Base-by-base conservation (phyloP, 2,888 invertebrate species). In the Drosophila prolongata region DNA sequence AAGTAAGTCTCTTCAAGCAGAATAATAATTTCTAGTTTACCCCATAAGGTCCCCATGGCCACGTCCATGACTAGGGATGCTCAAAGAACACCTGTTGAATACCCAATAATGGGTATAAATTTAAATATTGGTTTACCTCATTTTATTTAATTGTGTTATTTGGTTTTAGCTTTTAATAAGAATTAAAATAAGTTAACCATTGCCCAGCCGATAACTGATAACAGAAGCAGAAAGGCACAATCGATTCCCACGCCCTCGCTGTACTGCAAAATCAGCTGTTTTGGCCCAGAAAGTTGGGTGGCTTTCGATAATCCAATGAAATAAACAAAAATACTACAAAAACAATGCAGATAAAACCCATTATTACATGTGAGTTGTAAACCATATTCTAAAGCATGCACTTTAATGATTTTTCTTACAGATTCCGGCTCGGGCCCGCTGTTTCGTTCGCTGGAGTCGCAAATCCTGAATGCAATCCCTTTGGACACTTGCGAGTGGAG, bases 401-500 rank as follows among this genome's bases (percentile, higher is more conserved):
- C 13, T 0, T 27, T 0, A 37, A 9, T 19, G 0, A 3, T 1
- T 0, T n/a, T 67, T 52, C 0, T 2, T 3, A 3, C 42, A 97
- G 97, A 96, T 94, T 95, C 96, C 86, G 98, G 98, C 75, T 97
- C 97, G 92, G 94, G 95, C 92, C 95, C 95, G 83, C 94, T 98
- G 73, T 98, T 98, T 93, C 95, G 95, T 79, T 95, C 95, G n/a
- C 93, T 98, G 87, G 96, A 97, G 91, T 94, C 95, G 56, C 95
- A 95, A 76, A 93, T 98, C 57, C 93, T 95, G 11, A 95, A 96
- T 80, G 95, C 96, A 5, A 94, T 98, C 76, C 97, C 98, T 0
- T 95, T 96, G 88, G 98, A 98, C 90, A 94, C 96, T 0, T 96
- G 96, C 80, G 98, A 98, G 93, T 98, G 98, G 98, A 95, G 96